Conservation (phyloP, 1,140 invertebrate genomes). For the Megalonaias nervosa region DNA sequence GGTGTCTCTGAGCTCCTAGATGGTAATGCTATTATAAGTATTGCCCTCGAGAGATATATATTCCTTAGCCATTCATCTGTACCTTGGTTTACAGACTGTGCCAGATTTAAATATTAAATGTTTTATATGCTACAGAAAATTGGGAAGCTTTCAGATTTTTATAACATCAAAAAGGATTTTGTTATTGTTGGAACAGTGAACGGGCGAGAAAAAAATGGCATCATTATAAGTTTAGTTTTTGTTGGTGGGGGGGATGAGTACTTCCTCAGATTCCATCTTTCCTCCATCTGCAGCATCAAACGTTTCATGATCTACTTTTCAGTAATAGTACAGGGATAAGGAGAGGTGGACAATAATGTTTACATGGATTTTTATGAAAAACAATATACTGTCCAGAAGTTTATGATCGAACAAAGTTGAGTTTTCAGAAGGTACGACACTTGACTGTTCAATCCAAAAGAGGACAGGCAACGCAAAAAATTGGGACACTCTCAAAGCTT, state of each 20-base stretch:
- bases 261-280: conserved; percentile 14
- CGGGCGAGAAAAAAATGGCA: conserved; percentile 2
- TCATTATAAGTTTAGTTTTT: conserved; percentile 15
- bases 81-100: conserved; percentile 6
- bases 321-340: neutral
- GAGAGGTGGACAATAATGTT: neutral
- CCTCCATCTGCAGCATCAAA: conserved; percentile 8
- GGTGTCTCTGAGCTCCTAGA: neutral
- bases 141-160: conserved; percentile 4
- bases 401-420: neutral
- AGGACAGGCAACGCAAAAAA: neutral
- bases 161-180: conserved; percentile 19
- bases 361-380: conserved; percentile 2
- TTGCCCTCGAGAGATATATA: conserved; percentile 24
- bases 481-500: conserved; percentile 12
- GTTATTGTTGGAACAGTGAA: conserved; percentile 2
- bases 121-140: conserved; percentile 21
- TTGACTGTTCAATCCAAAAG: neutral
- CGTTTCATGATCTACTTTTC: conserved; percentile 4
- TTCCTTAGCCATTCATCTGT: conserved; percentile 20
- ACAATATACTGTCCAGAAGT: conserved; percentile 7
- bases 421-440: conserved; percentile 7
- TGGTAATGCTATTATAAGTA: conserved; percentile 8
- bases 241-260: conserved; percentile 13
- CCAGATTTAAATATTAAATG: conserved; percentile 6